Conservation (phyloP, 2,888 invertebrate genomes). For the Perizoma affinitatum region DNA sequence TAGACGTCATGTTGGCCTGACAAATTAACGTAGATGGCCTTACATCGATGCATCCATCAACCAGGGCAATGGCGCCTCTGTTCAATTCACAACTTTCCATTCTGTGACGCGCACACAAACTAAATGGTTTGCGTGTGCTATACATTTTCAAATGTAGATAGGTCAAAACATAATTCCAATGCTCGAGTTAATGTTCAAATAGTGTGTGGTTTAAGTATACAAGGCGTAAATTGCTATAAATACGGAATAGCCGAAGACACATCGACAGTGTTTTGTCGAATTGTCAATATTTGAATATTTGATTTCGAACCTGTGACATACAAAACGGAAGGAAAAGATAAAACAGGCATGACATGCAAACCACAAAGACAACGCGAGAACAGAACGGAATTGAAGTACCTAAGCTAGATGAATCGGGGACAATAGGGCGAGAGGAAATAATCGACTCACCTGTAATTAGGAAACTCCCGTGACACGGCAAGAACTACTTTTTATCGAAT, state of each 20-base stretch:
- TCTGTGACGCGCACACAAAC: constrained; percentile 14
- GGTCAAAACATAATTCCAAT: too few species aligned
- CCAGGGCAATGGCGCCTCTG: constrained; percentile 27
- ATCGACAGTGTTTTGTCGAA: too few species aligned
- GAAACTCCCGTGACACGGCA: constrained; percentile 31
- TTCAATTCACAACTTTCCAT: constrained; percentile 6
- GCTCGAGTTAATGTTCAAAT: too few species aligned
- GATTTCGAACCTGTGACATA: constrained; percentile 34
- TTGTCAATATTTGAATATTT: too few species aligned
- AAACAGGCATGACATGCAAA: background rate
- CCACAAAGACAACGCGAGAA: constrained; percentile 19
- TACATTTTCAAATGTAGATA: too few species aligned
- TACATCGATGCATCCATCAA: constrained; percentile 26
- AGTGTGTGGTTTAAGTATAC: too few species aligned
- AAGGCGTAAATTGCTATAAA: too few species aligned
- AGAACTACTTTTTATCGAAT: constrained; percentile 40
- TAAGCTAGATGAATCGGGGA: constrained; percentile 2
- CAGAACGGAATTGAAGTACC: background rate
- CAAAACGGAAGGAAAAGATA: constrained; percentile 41
- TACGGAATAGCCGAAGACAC: too few species aligned
- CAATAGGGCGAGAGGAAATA: constrained; percentile 18
- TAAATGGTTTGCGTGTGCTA: background rate
- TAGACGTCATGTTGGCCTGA: constrained; percentile 24
- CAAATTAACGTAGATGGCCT: constrained; percentile 20
- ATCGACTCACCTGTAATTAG: constrained; percentile 34